A percentile compares a stretch with the other conserved stretches of the same genome.
Evolutionary conservation across 2,888 invertebrate genomes (phyloP).

Genomic region (Athrips mouffetella): DNA sequence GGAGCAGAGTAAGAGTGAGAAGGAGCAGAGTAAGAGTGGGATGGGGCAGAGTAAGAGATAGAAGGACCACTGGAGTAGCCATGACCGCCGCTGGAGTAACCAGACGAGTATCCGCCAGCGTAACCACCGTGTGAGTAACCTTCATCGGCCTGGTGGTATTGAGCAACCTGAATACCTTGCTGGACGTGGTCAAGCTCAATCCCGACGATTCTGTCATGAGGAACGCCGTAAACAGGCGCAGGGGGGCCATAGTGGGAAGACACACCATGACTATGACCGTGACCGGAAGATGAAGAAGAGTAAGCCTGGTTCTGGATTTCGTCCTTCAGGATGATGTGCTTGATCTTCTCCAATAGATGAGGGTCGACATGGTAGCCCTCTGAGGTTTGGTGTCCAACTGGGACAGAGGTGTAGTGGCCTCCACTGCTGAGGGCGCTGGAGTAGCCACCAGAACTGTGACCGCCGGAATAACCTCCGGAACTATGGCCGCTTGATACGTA

Average conservation of each 20-base stretch:
- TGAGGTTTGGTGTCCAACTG: conserved; percentile 86
- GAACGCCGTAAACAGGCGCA: conserved; percentile 83
- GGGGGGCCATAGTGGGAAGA: conserved; percentile 85
- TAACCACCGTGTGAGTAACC: conserved; percentile 41
- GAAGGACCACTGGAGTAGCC: conserved; percentile 50
- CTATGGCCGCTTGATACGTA: conserved; percentile 82
- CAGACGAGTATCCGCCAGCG: conserved; percentile 37
- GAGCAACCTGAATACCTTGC: conserved; percentile 92
- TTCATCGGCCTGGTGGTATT: conserved; percentile 86
- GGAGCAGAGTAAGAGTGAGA: conserved; percentile 54
- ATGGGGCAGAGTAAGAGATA: conserved; percentile 32
- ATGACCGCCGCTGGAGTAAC: conserved; percentile 35
- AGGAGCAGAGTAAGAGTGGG: conserved; percentile 37
- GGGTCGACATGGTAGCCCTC: conserved; percentile 91
- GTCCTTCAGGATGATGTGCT: conserved; percentile 89
- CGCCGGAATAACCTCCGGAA: conserved; percentile 74
- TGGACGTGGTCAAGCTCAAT: conserved; percentile 91
- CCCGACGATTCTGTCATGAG: conserved; percentile 84
- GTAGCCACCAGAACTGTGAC: conserved; percentile 75
- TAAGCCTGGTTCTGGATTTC: conserved; percentile 80
- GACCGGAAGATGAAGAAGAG: conserved; percentile 70
- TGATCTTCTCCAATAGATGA: conserved; percentile 88
- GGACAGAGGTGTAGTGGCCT: conserved; percentile 86
- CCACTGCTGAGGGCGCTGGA: conserved; percentile 77
- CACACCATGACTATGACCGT: conserved; percentile 73